phyloP scores from a whole-genome alignment of 2,113 vertebrate species.

The Numida meleagris region DNA sequence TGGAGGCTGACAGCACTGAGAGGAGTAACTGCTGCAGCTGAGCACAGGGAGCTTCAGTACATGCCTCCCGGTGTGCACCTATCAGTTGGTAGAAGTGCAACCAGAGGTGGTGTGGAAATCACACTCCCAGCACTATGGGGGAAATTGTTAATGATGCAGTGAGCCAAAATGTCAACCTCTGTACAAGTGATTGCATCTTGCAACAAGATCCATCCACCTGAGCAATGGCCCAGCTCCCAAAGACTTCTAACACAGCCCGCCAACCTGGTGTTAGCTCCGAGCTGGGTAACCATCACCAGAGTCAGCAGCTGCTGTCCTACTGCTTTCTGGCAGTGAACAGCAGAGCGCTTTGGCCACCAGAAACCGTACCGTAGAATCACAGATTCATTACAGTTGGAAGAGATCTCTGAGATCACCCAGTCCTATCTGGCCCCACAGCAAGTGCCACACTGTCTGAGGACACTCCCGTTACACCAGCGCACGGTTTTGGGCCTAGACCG shows the following conservation, averaged over 20 bases:
- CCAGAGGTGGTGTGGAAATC: background rate
- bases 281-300: accelerated
- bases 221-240: background rate
- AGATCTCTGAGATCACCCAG: no score
- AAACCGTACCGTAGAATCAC: background rate
- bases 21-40: background rate
- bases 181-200: background rate
- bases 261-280: background rate
- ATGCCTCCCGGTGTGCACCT: accelerated
- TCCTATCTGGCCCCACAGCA: background rate
- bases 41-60: no score
- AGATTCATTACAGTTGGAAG: no score
- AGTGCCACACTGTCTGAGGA: background rate
- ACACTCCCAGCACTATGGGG: background rate
- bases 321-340: accelerated
- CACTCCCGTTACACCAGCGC: accelerated
- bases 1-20: background rate
- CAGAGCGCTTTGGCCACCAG: background rate
- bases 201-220: background rate
- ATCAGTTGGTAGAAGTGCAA: background rate
- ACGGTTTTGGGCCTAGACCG: accelerated
- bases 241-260: background rate
- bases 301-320: background rate
- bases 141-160: background rate
- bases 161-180: background rate